phyloP scores from a whole-genome alignment of 2,113 vertebrate species.

The Gasterosteus aculeatus region DNA sequence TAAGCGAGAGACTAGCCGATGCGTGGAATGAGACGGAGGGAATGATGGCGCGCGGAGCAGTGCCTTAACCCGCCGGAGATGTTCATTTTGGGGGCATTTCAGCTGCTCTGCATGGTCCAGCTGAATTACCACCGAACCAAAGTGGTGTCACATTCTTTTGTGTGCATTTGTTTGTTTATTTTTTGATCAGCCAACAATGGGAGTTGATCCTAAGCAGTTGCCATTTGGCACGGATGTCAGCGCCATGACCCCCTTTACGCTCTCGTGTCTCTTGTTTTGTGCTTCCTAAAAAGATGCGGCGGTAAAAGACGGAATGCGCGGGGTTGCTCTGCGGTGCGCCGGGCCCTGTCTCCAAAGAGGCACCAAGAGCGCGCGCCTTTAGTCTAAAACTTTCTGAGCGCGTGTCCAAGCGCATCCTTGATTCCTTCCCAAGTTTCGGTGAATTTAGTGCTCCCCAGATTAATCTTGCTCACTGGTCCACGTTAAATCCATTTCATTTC shows the following conservation, averaged over 20 bases:
- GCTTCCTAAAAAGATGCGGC: conserved; percentile 8
- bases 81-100: conserved; percentile 37
- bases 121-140: conserved; percentile 33
- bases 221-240: conserved; percentile 41
- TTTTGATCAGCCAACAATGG: conserved; percentile 5
- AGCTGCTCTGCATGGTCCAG: conserved; percentile 5
- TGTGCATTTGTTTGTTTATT: background rate
- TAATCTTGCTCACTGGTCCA: conserved; percentile 50
- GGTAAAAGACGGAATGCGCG: background rate
- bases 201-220: background rate
- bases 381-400: background rate
- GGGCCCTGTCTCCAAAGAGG: background rate
- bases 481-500: conserved; percentile 56
- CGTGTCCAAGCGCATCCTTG: conserved; percentile 22
- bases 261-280: background rate
- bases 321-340: background rate
- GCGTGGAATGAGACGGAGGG: conserved; percentile 5
- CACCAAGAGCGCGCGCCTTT: background rate
- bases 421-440: conserved; percentile 43
- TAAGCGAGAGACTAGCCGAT: conserved; percentile 41
- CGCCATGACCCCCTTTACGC: conserved; percentile 58
- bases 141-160: conserved; percentile 9
- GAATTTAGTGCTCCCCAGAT: conserved; percentile 20
- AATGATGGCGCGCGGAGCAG: conserved; percentile 20
- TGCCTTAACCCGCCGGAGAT: conserved; percentile 26